Evolutionary conservation across 2,888 invertebrate genomes (phyloP).

Genomic region (Drosophila monieri): DNA sequence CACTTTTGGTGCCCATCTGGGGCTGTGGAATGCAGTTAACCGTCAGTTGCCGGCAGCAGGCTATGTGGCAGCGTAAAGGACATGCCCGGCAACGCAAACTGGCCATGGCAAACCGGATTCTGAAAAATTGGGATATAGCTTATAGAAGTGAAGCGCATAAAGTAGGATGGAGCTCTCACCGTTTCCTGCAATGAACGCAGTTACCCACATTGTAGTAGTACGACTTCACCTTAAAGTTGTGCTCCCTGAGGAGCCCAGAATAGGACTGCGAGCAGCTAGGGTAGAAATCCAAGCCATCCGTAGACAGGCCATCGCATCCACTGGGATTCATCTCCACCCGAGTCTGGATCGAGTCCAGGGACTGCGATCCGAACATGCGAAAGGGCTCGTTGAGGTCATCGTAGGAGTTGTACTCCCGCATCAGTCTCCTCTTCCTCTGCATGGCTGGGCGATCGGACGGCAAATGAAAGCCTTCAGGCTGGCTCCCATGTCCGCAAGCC

Average conservation of each 20-base stretch:
- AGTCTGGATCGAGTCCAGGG: constrained; percentile 62
- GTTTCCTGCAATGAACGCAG: constrained; percentile 67
- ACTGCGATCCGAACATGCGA: constrained; percentile 56
- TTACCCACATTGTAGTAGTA: constrained; percentile 65
- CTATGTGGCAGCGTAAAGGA: constrained; percentile 67
- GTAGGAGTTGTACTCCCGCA: constrained; percentile 64
- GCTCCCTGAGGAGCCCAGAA: constrained; percentile 57
- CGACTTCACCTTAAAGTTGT: constrained; percentile 64
- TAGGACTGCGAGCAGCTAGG: constrained; percentile 26
- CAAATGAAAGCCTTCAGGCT: constrained; percentile 36
- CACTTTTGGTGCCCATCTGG: constrained; percentile 40
- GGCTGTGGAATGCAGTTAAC: constrained; percentile 69
- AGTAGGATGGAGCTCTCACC: constrained; percentile 56
- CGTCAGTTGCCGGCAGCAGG: constrained; percentile 48
- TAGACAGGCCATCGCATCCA: constrained; percentile 50
- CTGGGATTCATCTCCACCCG: constrained; percentile 65
- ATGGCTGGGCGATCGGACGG: constrained; percentile 24
- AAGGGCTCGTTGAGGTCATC: constrained; percentile 57
- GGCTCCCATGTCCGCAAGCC: constrained; percentile 12
- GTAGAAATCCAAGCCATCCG: constrained; percentile 36
- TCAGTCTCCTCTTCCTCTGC: constrained; percentile 51
- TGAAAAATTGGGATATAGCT: constrained; percentile 8
- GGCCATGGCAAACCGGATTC: constrained; percentile 61
- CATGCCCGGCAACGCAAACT: constrained; percentile 64
- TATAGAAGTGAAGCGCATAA: too few relatives aligned